Percentiles rank a stretch among this genome's conserved stretches.
Conservation (phyloP, 2,113 vertebrate species). For the Micromys minutus region DNA sequence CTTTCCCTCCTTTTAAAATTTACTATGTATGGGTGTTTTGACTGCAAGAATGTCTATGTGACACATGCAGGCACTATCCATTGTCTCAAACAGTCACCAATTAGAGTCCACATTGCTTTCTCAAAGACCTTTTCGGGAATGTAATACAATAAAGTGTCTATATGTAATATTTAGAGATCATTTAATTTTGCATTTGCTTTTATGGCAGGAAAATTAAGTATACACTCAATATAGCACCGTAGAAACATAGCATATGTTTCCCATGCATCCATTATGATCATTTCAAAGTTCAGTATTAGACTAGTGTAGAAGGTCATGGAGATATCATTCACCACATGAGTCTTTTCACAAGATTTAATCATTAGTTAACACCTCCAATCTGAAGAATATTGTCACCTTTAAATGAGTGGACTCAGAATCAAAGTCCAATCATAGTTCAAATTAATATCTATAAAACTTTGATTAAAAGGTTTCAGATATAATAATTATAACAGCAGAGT, state of each 20-base stretch:
- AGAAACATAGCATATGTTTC: neutral
- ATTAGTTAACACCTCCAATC: neutral
- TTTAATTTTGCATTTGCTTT: neutral
- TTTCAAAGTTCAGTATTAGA: neutral
- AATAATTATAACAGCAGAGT: neutral
- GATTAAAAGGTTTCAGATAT: neutral
- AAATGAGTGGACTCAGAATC: neutral
- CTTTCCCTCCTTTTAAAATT: neutral
- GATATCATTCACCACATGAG: neutral
- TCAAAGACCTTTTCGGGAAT: neutral
- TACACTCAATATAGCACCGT: neutral
- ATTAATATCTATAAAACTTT: neutral
- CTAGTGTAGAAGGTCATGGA: neutral
- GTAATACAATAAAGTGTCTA: neutral
- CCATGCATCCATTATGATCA: neutral
- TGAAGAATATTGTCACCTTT: neutral
- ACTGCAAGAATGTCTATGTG: neutral
- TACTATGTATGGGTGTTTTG: neutral
- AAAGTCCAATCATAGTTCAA: neutral
- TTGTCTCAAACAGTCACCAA: neutral
- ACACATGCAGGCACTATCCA: neutral
- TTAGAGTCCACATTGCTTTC: neutral
- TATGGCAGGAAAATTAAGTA: neutral
- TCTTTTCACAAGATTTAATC: slow-evolving; percentile 5
- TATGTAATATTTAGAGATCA: neutral